These are phyloP conservation scores for Centrocercus urophasianus DNA, from an alignment of 2,113 vertebrate species.

Conservation along the genomic window DNA sequence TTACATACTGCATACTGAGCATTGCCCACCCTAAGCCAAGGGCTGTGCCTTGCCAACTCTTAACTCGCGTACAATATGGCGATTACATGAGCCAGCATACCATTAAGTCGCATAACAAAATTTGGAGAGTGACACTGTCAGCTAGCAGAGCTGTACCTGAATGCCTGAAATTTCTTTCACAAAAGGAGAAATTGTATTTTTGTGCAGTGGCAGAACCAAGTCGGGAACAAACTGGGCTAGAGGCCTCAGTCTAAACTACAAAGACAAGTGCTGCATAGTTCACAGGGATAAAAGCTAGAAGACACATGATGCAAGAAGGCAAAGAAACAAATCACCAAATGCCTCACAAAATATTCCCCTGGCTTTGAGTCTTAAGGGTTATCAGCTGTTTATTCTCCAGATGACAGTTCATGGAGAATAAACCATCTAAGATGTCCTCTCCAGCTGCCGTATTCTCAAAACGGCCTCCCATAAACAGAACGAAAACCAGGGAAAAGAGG, in stretches of 20 bases:
- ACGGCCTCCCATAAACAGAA: not conserved
- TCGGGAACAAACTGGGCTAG: not conserved
- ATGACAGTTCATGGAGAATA: not conserved
- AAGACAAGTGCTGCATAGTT: not conserved
- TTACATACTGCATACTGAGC: conserved; percentile 59
- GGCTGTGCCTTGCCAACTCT: conserved; percentile 46
- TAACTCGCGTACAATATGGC: conserved; percentile 50
- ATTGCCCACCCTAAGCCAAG: conserved; percentile 52
- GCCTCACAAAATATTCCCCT: not conserved
- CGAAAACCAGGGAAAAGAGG: not conserved
- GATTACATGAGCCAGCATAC: conserved; percentile 35
- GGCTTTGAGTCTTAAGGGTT: not conserved
- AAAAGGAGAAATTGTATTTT: not conserved
- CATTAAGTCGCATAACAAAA: conserved; percentile 52
- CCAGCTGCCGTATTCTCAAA: not conserved
- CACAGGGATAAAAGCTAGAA: not conserved
- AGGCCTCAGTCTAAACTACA: not conserved
- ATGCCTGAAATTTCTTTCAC: not conserved
- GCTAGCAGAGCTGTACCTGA: conserved; percentile 31
- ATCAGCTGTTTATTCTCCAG: not conserved
- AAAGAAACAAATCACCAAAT: not conserved
- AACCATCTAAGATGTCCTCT: not conserved
- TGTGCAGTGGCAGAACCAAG: not conserved
- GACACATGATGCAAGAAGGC: not conserved
- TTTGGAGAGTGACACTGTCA: conserved; percentile 33